Evolutionary conservation across 2,888 invertebrate species (phyloP), one percentile per base, ranked within the genome.

Genomic region (Automeris io): DNA sequence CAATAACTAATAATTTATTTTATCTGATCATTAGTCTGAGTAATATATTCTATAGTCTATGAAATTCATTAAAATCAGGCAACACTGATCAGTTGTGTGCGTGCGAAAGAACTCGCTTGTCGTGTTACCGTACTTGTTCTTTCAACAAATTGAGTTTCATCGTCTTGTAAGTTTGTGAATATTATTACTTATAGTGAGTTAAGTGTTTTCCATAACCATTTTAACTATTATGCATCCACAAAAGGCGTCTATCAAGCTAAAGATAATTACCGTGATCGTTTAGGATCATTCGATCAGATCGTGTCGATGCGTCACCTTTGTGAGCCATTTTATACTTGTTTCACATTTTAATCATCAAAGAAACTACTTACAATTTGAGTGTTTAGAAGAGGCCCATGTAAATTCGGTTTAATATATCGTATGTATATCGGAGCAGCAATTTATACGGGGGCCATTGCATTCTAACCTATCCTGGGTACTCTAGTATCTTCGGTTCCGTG

Each of bases 281-380:
- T 59, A 67, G 65, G 72, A 77, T 71, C 79, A 78, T 77, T 80
- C 72, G 75, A 74, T 80, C 64, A 79, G 75, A 79, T 80, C 78
- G 79, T 82, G 81, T 82, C 82, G 83, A 83, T 85, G 85, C 85
- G 85, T 85, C 85, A 85, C 82, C 82, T 79, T 79, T 79, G 83
- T 81, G 77, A 82, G 81, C 82, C 80, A 82, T 82, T 79, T 80
- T 80, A 69, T 60, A 56, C 56, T 61, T 74, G 71, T 74, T 80
- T 68, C 70, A 55, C 53, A 52, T 47, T 70, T 63, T 51, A 66
- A 61, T 61, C 54, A 51, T 51, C 50, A 38, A 51, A 46, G 40
- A 41, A 47, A 41, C 41, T 42, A 37, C 40, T 21, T 39, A 34
- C 16, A 13, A n/a, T 5, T 25, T n/a, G 6, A 9, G 7, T 9